Conservation (phyloP, 1,140 invertebrate genomes). For the Asbolus verrucosus region DNA sequence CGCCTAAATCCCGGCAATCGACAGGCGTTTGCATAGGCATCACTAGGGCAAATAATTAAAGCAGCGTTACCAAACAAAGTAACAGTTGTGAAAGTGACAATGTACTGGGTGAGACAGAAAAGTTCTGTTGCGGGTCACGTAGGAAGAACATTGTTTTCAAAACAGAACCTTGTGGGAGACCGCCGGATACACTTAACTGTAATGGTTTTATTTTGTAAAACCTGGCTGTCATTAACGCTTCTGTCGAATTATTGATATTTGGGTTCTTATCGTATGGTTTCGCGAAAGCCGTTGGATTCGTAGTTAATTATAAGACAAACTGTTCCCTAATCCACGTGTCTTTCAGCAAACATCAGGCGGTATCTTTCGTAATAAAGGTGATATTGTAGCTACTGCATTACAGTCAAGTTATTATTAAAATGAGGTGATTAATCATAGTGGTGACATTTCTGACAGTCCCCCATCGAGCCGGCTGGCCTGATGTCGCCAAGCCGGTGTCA, state of each 20-base stretch:
- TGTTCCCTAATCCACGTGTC: constrained; percentile 50
- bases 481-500: constrained; percentile 54
- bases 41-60: too few species aligned
- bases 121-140: too few species aligned
- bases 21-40: too few species aligned
- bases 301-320: constrained; percentile 52
- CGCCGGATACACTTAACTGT: too few species aligned
- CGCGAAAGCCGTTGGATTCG: too few species aligned
- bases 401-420: constrained; percentile 56
- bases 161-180: too few species aligned
- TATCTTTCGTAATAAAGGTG: constrained; percentile 54
- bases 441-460: constrained; percentile 56
- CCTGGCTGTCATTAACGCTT: background rate
- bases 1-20: background rate
- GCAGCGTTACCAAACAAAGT: too few species aligned
- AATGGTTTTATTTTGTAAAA: background rate
- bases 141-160: too few species aligned
- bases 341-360: constrained; percentile 47
- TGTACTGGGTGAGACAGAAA: too few species aligned
- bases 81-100: too few species aligned
- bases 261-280: too few species aligned
- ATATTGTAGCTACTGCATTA: constrained; percentile 57
- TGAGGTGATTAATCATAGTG: constrained; percentile 55
- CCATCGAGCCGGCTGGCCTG: constrained; percentile 49
- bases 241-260: too few species aligned